These are phyloP conservation scores for Rallus limicola DNA, from an alignment of 2,113 vertebrate species.

Conservation along the genomic window DNA sequence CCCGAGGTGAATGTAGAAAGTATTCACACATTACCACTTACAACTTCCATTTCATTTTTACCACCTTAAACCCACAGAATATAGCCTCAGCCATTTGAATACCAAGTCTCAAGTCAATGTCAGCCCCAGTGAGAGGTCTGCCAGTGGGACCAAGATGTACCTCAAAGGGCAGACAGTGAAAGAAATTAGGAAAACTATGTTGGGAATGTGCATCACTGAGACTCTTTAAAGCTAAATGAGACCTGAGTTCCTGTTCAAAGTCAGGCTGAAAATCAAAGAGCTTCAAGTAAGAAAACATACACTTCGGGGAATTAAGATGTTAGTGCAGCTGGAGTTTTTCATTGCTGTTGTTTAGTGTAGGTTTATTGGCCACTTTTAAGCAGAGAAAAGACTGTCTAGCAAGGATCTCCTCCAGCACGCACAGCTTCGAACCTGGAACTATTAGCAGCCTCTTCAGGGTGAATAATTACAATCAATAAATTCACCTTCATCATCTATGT, in stretches of 20 bases:
- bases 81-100: background rate
- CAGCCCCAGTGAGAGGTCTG: background rate
- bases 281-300: slow-evolving; percentile 12
- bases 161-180: slow-evolving; percentile 40
- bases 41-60: background rate
- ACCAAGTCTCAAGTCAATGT: background rate
- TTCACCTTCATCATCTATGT: background rate
- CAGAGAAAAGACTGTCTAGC: background rate
- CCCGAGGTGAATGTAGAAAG: background rate
- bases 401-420: background rate
- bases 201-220: slow-evolving; percentile 9
- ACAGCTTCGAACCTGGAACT: background rate
- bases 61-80: background rate
- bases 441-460: background rate
- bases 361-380: slow-evolving; percentile 22
- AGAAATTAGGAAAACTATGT: slow-evolving; percentile 40
- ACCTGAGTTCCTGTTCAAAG: slow-evolving; percentile 3
- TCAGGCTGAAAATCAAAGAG: background rate
- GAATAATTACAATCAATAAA: slow-evolving; percentile 26
- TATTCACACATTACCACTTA: background rate
- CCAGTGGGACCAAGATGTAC: background rate
- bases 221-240: slow-evolving; percentile 13
- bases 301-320: slow-evolving; percentile 36
- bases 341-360: background rate
- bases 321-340: background rate